A percentile compares a stretch with the other conserved stretches of the same genome.
Evolutionary conservation across 1,140 invertebrate species (phyloP).

Genomic region (Trinorchestia longiramus): DNA sequence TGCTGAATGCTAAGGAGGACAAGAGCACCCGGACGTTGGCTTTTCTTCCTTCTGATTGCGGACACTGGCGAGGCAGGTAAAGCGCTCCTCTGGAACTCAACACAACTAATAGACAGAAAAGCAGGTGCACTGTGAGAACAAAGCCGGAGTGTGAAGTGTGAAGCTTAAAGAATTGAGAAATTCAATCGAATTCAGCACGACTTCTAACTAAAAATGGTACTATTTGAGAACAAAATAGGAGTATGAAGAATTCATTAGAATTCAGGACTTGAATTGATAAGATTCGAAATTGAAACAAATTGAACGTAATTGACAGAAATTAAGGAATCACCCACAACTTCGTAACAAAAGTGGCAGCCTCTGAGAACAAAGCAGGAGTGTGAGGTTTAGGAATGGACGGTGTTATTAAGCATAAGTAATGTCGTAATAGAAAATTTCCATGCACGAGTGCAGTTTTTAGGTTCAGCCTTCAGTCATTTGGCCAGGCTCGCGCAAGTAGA

Average conservation of each 20-base stretch:
- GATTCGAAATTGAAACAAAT: neutral
- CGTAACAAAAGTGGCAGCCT: neutral
- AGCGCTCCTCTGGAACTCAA: neutral
- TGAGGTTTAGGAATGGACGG: neutral
- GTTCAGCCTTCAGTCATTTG: neutral
- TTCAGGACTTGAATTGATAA: neutral
- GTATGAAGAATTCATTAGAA: too few species aligned
- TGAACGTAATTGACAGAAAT: too few species aligned
- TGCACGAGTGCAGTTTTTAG: neutral
- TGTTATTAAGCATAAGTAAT: neutral
- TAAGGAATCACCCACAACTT: too few species aligned
- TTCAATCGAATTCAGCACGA: too few species aligned
- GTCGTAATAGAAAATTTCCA: neutral
- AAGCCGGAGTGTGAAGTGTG: too few species aligned
- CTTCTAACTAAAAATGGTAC: neutral
- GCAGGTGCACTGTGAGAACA: too few species aligned
- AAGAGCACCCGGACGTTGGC: neutral
- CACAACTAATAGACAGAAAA: neutral
- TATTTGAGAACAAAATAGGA: neutral
- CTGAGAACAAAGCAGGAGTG: neutral
- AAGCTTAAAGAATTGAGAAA: too few species aligned
- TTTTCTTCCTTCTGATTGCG: neutral
- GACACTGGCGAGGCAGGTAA: neutral
- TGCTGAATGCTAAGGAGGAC: neutral
- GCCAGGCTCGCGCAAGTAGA: neutral